A percentile compares a stretch with the other conserved stretches of the same genome.
These are phyloP conservation scores for Epirrhoe tristata DNA, from an alignment of 2,888 invertebrate species.

Conservation along the genomic window DNA sequence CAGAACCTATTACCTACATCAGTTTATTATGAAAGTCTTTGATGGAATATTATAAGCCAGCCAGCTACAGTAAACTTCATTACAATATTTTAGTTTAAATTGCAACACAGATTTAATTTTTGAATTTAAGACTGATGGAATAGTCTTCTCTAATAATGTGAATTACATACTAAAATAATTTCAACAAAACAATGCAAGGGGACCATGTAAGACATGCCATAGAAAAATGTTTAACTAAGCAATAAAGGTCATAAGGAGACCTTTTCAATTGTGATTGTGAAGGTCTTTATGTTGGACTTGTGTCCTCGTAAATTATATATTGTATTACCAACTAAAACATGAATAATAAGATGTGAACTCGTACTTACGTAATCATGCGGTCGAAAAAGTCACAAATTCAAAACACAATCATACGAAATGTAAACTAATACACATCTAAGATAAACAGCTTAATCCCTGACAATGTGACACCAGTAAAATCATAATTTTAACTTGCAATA, in stretches of 20 bases:
- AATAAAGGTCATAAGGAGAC: not conserved
- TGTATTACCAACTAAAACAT: not conserved
- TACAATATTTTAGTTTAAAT: not conserved
- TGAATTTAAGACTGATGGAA: not conserved
- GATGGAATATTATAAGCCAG: not conserved
- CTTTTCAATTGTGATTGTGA: not conserved
- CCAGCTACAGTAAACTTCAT: too few relatives aligned
- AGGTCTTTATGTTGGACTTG: not conserved
- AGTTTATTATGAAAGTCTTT: not conserved
- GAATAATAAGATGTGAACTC: not conserved
- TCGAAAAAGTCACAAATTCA: slow-evolving; percentile 24
- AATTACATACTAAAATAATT: not conserved
- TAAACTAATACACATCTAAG: slow-evolving; percentile 52
- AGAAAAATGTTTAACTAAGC: not conserved
- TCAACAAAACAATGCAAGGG: not conserved
- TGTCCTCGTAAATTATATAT: not conserved
- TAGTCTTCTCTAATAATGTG: not conserved
- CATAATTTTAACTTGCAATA: slow-evolving; percentile 40
- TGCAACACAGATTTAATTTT: not conserved
- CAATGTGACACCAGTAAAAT: slow-evolving; percentile 54
- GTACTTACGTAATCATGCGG: slow-evolving; percentile 60
- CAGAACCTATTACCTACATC: slow-evolving; percentile 24
- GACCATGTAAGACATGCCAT: not conserved
- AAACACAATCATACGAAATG: slow-evolving; percentile 34
- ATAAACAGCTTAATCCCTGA: slow-evolving; percentile 55